Percentiles rank a stretch among this genome's conserved stretches.
Evolutionary conservation across 2,113 vertebrate genomes (phyloP).

Genomic region (Pyrgilauda ruficollis): DNA sequence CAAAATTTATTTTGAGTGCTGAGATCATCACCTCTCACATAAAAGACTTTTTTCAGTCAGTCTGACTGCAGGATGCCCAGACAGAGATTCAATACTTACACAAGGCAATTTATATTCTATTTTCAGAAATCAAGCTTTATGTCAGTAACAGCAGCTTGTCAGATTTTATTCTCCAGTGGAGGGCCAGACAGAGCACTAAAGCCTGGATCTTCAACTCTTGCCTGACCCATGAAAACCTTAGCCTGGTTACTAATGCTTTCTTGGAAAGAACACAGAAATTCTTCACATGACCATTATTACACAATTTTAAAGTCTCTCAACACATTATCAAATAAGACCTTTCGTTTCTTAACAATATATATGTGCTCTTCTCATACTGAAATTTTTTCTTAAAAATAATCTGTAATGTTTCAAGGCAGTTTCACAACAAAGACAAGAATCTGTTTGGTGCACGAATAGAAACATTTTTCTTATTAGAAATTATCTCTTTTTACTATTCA

Average conservation of each 20-base stretch:
- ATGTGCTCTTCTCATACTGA: neutral
- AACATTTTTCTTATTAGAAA: neutral
- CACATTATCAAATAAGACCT: neutral
- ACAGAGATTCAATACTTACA: slow-evolving; percentile 51
- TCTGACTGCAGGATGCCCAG: slow-evolving; percentile 48
- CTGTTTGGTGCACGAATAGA: neutral
- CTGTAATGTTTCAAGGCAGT: neutral
- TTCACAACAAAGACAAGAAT: neutral
- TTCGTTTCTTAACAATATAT: neutral
- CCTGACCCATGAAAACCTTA: neutral
- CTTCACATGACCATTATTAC: neutral
- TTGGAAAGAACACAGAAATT: slow-evolving; percentile 22
- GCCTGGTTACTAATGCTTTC: neutral
- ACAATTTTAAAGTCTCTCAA: neutral
- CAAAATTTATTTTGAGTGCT: slow-evolving; percentile 56
- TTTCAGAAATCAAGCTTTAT: slow-evolving; percentile 49
- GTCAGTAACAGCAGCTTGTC: slow-evolving; percentile 5
- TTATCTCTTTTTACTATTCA: neutral
- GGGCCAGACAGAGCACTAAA: neutral
- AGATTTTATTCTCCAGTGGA: neutral
- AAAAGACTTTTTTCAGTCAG: slow-evolving; percentile 47
- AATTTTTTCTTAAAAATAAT: neutral
- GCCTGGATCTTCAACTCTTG: neutral
- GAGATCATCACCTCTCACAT: slow-evolving; percentile 51
- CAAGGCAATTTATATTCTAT: slow-evolving; percentile 47